Conservation (phyloP, 2,888 invertebrate genomes). For the Trachelus iudaicus region DNA sequence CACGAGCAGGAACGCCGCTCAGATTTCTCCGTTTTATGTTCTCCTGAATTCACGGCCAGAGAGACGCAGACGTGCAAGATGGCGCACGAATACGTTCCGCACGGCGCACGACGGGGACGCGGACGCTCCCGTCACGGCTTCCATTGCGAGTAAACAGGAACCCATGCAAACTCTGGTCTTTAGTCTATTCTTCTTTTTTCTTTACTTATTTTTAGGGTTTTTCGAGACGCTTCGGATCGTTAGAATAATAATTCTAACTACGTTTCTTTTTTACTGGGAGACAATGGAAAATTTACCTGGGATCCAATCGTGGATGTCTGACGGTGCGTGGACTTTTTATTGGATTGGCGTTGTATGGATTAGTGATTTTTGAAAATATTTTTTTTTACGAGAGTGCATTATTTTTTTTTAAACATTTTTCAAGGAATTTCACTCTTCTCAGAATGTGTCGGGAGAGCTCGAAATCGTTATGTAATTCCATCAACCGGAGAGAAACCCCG, state of each 20-base stretch:
- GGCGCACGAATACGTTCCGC: constrained; percentile 45
- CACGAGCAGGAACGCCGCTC: background rate
- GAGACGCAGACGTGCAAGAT: constrained; percentile 65
- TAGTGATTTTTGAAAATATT: background rate
- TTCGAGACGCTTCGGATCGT: background rate
- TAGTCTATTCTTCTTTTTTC: background rate
- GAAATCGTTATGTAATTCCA: background rate
- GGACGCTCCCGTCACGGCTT: constrained; percentile 33
- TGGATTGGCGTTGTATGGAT: background rate
- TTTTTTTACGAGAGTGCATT: background rate
- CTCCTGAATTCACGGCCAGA: constrained; percentile 55
- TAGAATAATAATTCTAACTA: background rate
- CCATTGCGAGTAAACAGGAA: constrained; percentile 13
- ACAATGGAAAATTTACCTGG: background rate
- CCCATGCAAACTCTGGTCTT: background rate
- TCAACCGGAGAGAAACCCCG: background rate
- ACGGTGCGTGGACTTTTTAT: background rate
- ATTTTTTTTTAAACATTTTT: background rate
- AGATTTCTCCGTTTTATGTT: constrained; percentile 33
- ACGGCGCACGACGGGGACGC: constrained; percentile 40
- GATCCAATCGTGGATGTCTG: background rate
- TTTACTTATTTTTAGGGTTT: background rate
- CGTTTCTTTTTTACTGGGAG: background rate
- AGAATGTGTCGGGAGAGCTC: background rate
- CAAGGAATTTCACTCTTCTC: background rate